These are phyloP conservation scores for Odocoileus hemionus DNA, from an alignment of 2,113 vertebrate species.

Conservation along the genomic window DNA sequence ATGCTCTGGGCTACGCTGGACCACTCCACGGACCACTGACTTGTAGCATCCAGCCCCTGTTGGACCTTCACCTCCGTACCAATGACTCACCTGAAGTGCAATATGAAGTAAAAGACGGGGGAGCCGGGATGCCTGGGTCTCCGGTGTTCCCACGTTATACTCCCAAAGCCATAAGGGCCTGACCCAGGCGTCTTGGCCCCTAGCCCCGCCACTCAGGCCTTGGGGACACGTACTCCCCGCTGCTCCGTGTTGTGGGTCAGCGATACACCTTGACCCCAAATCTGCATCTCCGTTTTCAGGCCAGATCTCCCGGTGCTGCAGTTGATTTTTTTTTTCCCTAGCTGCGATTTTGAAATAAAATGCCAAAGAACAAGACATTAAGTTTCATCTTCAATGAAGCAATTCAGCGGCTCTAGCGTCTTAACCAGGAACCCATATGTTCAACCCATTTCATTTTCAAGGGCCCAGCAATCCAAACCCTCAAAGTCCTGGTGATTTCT, in stretches of 20 bases:
- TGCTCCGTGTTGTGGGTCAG: background rate
- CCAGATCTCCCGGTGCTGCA: background rate
- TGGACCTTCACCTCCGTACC: background rate
- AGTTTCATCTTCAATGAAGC: background rate
- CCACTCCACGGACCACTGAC: background rate
- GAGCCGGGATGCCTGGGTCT: background rate
- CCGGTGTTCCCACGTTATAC: background rate
- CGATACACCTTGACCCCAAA: background rate
- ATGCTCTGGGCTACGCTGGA: background rate
- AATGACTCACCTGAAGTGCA: slow-evolving; percentile 48
- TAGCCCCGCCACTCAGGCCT: background rate
- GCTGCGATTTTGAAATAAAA: slow-evolving; percentile 71
- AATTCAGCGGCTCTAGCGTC: background rate
- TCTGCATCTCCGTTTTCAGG: background rate
- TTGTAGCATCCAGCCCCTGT: background rate
- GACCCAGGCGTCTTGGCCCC: background rate
- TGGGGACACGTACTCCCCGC: background rate
- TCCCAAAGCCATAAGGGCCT: slow-evolving; percentile 55
- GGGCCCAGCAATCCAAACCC: background rate
- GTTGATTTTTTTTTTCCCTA: background rate
- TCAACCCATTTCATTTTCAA: background rate
- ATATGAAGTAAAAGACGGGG: slow-evolving; percentile 8
- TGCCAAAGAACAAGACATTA: slow-evolving; percentile 64
- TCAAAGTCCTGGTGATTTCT: background rate
- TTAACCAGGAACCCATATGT: background rate